Evolutionary conservation across 2,888 invertebrate species (phyloP).

Genomic region (Pseudococcus longispinus): DNA sequence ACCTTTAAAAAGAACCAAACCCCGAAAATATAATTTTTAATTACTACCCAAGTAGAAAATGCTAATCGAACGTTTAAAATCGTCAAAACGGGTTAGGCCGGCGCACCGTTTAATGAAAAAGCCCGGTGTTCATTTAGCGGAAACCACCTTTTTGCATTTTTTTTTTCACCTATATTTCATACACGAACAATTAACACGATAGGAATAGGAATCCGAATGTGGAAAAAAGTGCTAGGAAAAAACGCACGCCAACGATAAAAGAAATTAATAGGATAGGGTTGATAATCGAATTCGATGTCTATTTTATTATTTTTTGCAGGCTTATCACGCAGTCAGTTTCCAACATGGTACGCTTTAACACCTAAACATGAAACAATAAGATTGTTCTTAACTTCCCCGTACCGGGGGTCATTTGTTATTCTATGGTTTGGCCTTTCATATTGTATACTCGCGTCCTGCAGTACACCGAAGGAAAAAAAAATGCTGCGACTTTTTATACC

Average conservation of each 20-base stretch:
- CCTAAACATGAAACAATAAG: slow-evolving; percentile 53
- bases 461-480: slow-evolving; percentile 14
- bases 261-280: slow-evolving; percentile 52
- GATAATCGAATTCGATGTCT: slow-evolving; percentile 47
- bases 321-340: slow-evolving; percentile 53
- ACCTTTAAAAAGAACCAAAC: background rate
- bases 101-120: background rate
- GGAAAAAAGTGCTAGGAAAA: background rate
- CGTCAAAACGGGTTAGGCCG: background rate
- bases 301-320: slow-evolving; percentile 21
- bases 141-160: background rate
- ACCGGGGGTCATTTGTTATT: slow-evolving; percentile 53
- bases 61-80: background rate
- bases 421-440: slow-evolving; percentile 1
- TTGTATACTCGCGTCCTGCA: slow-evolving; percentile 16
- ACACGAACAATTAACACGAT: slow-evolving; percentile 35
- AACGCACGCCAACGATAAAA: background rate
- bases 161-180: background rate
- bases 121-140: slow-evolving; percentile 13
- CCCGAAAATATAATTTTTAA: background rate
- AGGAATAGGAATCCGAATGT: background rate
- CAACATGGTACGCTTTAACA: slow-evolving; percentile 51
- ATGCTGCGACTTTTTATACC: background rate
- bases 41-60: background rate
- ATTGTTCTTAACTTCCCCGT: slow-evolving; percentile 51